Conservation (phyloP, 2,888 invertebrate genomes). For the Oxyteleia sp. region DNA sequence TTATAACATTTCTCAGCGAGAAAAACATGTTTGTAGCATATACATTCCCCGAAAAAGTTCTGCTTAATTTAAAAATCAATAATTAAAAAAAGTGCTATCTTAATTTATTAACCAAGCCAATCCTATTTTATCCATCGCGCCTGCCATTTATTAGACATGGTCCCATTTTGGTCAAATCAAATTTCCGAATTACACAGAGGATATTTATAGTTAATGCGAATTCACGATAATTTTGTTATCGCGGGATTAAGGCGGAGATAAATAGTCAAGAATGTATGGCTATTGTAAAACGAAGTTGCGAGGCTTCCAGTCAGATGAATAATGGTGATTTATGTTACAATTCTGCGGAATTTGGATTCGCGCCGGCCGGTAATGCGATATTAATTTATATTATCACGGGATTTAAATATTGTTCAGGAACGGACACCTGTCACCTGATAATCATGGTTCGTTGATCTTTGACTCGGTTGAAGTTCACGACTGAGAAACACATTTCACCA, state of each 20-base stretch:
- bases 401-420: background rate
- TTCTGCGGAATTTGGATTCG: background rate
- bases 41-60: too few relatives aligned
- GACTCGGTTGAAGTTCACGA: slow-evolving; percentile 12
- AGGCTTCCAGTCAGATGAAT: background rate
- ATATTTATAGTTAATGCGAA: slow-evolving; percentile 36
- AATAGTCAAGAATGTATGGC: background rate
- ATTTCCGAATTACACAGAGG: slow-evolving; percentile 19
- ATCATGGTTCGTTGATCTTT: background rate
- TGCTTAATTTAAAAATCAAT: too few relatives aligned
- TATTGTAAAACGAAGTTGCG: slow-evolving; percentile 8
- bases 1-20: too few relatives aligned
- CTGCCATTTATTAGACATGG: background rate
- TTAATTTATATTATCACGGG: background rate
- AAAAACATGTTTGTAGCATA: too few relatives aligned
- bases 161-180: slow-evolving; percentile 14
- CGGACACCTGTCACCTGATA: background rate
- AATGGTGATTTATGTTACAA: background rate
- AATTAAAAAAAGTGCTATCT: background rate
- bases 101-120: background rate
- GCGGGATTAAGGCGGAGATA: background rate
- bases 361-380: background rate
- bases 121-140: background rate
- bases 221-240: background rate
- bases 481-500: background rate